phyloP scores from a whole-genome alignment of 1,140 invertebrate genomes.

The Agrypnia vestita region DNA sequence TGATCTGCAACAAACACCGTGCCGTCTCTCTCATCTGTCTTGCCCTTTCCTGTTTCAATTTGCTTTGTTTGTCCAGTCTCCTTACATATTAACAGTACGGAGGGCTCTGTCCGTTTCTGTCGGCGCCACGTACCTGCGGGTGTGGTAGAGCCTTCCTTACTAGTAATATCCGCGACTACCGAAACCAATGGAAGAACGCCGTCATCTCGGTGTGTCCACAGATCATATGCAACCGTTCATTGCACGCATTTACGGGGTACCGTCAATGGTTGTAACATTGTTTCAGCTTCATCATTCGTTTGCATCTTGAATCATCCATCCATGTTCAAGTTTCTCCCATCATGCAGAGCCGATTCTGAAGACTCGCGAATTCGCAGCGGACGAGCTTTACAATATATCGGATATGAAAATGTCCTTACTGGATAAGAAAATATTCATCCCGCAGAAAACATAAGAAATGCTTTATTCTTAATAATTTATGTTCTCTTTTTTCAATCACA shows the following conservation, averaged over 20 bases:
- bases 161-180: slow-evolving; percentile 37
- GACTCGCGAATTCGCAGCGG: not conserved
- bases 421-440: too few species aligned
- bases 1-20: slow-evolving; percentile 53
- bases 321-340: slow-evolving; percentile 18
- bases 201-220: slow-evolving; percentile 46
- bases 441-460: too few species aligned
- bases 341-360: slow-evolving; percentile 8
- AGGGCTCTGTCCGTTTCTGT: slow-evolving; percentile 30
- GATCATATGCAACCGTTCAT: slow-evolving; percentile 38
- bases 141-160: slow-evolving; percentile 43
- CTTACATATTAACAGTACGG: slow-evolving; percentile 47
- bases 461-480: too few species aligned
- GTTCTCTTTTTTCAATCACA: too few species aligned
- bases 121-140: not conserved
- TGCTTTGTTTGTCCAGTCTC: slow-evolving; percentile 52
- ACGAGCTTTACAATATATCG: too few species aligned
- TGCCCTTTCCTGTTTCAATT: slow-evolving; percentile 50
- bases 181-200: not conserved
- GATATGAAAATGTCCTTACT: too few species aligned
- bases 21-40: slow-evolving; percentile 50
- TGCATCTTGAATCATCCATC: slow-evolving; percentile 45
- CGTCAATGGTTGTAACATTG: slow-evolving; percentile 28
- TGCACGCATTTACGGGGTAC: slow-evolving; percentile 37
- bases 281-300: slow-evolving; percentile 36